Percentiles rank a stretch among this genome's conserved stretches.
phyloP scores from a whole-genome alignment of 2,797 vertebrate genomes.

The Mormyrops boulengeri region DNA sequence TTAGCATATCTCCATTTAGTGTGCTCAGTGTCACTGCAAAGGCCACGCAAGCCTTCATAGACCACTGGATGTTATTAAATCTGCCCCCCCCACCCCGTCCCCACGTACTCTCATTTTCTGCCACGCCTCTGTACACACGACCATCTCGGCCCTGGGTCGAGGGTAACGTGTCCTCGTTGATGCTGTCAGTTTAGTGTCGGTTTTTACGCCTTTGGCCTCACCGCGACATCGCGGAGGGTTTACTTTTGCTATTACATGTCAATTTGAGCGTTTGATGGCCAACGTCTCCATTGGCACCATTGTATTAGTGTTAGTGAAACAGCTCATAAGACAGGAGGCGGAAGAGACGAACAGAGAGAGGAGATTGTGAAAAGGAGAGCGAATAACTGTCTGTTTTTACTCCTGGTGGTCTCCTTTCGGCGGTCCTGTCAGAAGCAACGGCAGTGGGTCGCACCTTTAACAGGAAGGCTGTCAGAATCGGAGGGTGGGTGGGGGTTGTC shows the following conservation, averaged over 20 bases:
- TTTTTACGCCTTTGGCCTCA: not conserved
- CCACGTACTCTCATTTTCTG: not conserved
- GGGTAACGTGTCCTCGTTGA: not conserved
- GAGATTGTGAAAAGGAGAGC: not conserved
- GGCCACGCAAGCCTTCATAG: not conserved
- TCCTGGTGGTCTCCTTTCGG: not conserved
- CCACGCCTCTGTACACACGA: not conserved
- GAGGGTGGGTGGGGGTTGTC: not conserved
- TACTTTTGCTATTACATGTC: not conserved
- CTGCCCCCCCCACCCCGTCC: not conserved
- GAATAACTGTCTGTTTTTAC: not conserved
- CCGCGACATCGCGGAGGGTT: not conserved
- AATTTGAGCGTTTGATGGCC: not conserved
- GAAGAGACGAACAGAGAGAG: not conserved
- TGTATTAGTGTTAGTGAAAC: not conserved
- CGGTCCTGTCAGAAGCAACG: not conserved
- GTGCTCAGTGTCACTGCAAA: not conserved
- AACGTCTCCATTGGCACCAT: not conserved
- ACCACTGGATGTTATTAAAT: not conserved
- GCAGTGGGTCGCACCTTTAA: not conserved
- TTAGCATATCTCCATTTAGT: not conserved
- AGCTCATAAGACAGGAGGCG: not conserved
- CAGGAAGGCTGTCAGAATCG: constrained; percentile 6
- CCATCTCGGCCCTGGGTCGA: not conserved
- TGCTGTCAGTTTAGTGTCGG: not conserved